Conservation (phyloP, 2,113 vertebrate genomes). For the Tonatia bakeri region DNA sequence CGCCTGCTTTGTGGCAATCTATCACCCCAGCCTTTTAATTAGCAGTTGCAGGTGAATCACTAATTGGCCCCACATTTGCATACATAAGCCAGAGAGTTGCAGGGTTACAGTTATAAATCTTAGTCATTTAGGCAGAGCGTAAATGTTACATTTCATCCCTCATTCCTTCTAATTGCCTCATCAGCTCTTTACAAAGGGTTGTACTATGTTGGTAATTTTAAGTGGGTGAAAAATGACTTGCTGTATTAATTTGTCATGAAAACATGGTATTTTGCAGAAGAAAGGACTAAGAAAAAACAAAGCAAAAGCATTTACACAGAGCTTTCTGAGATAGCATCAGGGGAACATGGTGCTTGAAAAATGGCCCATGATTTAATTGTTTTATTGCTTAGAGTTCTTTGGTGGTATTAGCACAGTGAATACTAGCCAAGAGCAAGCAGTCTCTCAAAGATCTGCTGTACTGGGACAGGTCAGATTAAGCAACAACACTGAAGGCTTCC, state of each 20-base stretch:
- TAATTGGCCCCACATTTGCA: slow-evolving; percentile 67
- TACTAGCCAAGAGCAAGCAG: background rate
- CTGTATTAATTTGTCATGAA: background rate
- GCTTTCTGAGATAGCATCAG: background rate
- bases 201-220: background rate
- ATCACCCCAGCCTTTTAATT: slow-evolving; percentile 62
- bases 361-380: background rate
- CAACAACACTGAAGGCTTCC: background rate
- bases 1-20: background rate
- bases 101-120: slow-evolving; percentile 62
- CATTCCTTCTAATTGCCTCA: background rate
- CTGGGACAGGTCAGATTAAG: background rate
- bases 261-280: slow-evolving; percentile 1
- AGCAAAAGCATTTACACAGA: background rate
- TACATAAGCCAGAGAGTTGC: slow-evolving; percentile 29
- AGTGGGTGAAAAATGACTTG: slow-evolving; percentile 12
- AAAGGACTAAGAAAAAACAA: background rate
- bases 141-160: background rate
- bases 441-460: background rate
- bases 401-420: background rate
- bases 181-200: background rate
- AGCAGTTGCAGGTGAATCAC: slow-evolving; percentile 67
- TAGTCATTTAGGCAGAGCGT: background rate
- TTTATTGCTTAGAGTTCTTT: background rate
- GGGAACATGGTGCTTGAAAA: background rate